Evolutionary conservation across 1,140 invertebrate genomes (phyloP).

Genomic region (Andricus grossulariae): DNA sequence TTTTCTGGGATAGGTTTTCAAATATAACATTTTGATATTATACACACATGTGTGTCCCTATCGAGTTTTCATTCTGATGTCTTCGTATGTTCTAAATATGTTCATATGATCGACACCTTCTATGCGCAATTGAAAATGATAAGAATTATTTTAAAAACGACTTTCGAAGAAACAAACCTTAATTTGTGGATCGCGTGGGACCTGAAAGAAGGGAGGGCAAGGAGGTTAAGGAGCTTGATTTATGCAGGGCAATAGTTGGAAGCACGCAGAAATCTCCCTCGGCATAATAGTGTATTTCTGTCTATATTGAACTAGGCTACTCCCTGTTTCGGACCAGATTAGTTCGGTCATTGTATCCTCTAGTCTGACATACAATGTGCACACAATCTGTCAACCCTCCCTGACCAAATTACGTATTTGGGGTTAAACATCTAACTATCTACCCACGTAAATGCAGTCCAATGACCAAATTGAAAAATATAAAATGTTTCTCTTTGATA

Average conservation of each 20-base stretch:
- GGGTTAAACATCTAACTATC: conserved; percentile 9
- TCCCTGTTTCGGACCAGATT: conserved; percentile 62
- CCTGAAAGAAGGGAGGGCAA: neutral
- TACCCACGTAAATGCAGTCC: neutral
- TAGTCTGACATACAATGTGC: conserved; percentile 46
- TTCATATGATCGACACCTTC: too few relatives aligned
- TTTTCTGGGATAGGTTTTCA: too few relatives aligned
- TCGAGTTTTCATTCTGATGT: too few relatives aligned
- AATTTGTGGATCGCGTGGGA: neutral
- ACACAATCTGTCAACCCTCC: conserved; percentile 61
- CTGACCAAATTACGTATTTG: conserved; percentile 31
- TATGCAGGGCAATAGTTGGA: conserved; percentile 61
- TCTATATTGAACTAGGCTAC: conserved; percentile 67
- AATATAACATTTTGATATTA: too few relatives aligned
- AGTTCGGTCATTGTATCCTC: conserved; percentile 65
- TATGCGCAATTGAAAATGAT: neutral
- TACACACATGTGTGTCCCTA: too few relatives aligned
- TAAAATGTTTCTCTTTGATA: neutral
- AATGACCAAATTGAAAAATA: neutral
- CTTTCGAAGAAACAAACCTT: neutral
- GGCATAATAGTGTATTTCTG: conserved; percentile 58
- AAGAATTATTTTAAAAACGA: neutral
- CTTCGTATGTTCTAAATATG: too few relatives aligned
- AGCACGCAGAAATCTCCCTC: conserved; percentile 55
- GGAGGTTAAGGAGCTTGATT: conserved; percentile 48